Conservation (phyloP, 2,888 invertebrate genomes). For the Blera fallax region DNA sequence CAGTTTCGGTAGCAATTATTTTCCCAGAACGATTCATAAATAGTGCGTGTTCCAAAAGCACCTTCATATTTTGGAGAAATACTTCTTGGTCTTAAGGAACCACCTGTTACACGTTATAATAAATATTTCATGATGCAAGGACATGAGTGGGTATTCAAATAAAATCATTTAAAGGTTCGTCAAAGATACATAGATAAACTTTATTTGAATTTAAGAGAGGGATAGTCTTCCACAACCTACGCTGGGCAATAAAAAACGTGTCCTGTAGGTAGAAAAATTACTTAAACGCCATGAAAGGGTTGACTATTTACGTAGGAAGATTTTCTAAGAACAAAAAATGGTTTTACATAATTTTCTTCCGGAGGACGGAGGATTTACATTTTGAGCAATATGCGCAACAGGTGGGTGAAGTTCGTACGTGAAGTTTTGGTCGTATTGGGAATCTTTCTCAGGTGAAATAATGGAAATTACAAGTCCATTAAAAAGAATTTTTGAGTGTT, state of each 20-base stretch:
- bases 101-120: conserved; percentile 9
- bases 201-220: neutral
- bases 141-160: neutral
- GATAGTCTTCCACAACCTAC: neutral
- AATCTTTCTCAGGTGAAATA: too few species aligned
- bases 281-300: neutral
- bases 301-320: neutral
- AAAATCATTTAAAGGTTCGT: neutral
- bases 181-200: neutral
- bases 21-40: neutral
- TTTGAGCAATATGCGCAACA: neutral
- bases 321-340: neutral
- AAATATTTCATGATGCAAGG: neutral
- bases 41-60: neutral
- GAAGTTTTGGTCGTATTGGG: too few species aligned
- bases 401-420: neutral
- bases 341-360: neutral
- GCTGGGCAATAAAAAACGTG: neutral
- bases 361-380: neutral
- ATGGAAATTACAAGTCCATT: too few species aligned
- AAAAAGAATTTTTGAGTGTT: too few species aligned
- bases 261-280: neutral
- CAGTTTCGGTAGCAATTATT: neutral
- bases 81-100: neutral
- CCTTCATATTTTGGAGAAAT: neutral